Base-by-base conservation (phyloP, 2,888 invertebrate species). In the Lepetodrilus schrolli region DNA sequence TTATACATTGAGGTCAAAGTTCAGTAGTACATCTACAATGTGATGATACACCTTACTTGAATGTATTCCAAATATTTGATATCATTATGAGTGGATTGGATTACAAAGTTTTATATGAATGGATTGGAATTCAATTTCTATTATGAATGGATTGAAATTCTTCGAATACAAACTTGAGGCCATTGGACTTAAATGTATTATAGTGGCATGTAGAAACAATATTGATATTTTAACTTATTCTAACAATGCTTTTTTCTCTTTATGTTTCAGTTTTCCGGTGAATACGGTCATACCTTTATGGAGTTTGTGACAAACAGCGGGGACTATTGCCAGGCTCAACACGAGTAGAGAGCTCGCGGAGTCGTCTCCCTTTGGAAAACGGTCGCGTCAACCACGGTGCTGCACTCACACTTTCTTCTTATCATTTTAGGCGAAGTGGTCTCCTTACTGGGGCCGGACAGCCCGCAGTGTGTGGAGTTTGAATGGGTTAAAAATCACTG, bases 241-340 rank as follows among this genome's bases (percentile, higher is more conserved):
- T n/a, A n/a, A n/a, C n/a, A n/a, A n/a, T n/a, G n/a, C n/a, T 70
- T 47, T 68, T 65, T 70, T 70, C 80, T 80, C 74, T 47, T 75
- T 69, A 72, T 51, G 47, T 84, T 86, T 74, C 86, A 89, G 89
- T 88, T 86, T 79, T 86, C 83, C 82, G 88, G 89, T 83, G 88
- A 88, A 80, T 82, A 86, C 74, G 89, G 88, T 78, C 87, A 87
- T 81, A 88, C 86, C 81, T 89, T 88, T 87, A 89, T 89, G 89
- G 90, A 89, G 96, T 96, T 96, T 95, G 95, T 95, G 93, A 95
- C 96, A 94, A 96, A 96, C 94, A 96, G 96, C 93, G 96, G 96
- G 93, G 96, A 97, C 93, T 97, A 96, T 94, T 97, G 97, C 95
- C 96, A 96, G 94, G 96, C 96, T 92, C 97, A 97, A 95, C 96